Evolutionary conservation across 2,797 vertebrate species (phyloP).

Genomic region (Tapera naevia): DNA sequence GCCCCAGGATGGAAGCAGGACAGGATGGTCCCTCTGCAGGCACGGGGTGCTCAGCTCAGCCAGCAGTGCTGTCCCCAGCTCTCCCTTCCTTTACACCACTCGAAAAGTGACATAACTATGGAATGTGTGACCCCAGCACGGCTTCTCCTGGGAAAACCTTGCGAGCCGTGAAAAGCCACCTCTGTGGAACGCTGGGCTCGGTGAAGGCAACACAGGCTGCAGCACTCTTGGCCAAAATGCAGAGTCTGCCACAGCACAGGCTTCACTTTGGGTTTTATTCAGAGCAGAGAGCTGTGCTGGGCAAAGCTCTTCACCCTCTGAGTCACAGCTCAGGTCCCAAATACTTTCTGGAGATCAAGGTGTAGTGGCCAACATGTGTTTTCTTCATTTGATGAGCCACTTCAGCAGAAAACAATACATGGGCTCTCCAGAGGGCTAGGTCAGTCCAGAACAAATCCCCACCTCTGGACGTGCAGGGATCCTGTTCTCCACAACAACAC

Average conservation of each 20-base stretch:
- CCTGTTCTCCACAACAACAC: constrained; percentile 68
- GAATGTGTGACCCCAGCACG: not conserved
- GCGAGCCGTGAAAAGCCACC: not conserved
- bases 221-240: not conserved
- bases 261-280: not conserved
- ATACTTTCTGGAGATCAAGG: not conserved
- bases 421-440: not conserved
- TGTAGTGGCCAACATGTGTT: constrained; percentile 25
- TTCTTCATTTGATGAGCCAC: constrained; percentile 1
- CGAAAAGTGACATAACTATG: not conserved
- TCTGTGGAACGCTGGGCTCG: not conserved
- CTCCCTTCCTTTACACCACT: not conserved
- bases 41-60: accelerated
- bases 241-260: not conserved
- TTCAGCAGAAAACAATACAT: constrained; percentile 38
- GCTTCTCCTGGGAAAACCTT: not conserved
- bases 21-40: not conserved
- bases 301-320: not conserved
- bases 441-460: not conserved
- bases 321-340: not conserved
- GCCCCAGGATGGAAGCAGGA: not conserved
- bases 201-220: accelerated
- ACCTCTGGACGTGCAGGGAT: not conserved
- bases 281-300: not conserved
- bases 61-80: not conserved